Conservation (phyloP, 2,888 invertebrate species). For the Physocephala rufipes region DNA sequence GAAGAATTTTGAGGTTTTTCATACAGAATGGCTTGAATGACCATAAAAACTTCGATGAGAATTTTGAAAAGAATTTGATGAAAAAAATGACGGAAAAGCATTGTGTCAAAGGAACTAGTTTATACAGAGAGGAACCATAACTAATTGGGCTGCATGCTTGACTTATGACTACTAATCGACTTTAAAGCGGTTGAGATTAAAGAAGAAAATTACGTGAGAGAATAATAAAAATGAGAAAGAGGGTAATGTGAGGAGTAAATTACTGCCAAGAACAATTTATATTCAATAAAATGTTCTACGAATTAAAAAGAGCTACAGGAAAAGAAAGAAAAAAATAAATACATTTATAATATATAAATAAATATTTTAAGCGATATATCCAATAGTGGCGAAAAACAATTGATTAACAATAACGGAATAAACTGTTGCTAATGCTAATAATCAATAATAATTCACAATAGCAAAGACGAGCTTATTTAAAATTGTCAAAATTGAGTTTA, state of each 20-base stretch:
- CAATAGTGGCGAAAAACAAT: neutral
- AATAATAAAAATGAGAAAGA: conserved; percentile 16
- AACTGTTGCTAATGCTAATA: neutral
- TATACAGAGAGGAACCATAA: neutral
- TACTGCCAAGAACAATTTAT: conserved; percentile 63
- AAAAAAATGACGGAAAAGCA: conserved; percentile 13
- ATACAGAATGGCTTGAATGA: neutral
- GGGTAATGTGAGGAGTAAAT: conserved; percentile 48
- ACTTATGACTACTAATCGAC: neutral
- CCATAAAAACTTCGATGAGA: no score
- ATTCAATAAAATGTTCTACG: conserved; percentile 56
- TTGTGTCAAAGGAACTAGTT: neutral
- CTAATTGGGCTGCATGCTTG: conserved; percentile 29
- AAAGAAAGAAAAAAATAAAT: conserved; percentile 23
- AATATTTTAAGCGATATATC: no score
- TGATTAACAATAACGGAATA: neutral
- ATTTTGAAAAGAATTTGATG: neutral
- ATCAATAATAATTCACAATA: neutral
- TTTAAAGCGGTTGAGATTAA: neutral
- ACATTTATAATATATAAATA: conserved; percentile 12
- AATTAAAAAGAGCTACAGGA: conserved; percentile 33
- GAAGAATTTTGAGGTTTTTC: neutral
- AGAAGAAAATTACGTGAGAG: no score
- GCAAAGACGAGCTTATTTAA: conserved; percentile 24
- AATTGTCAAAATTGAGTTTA: neutral